Percentiles rank a stretch among this genome's conserved stretches.
phyloP scores from a whole-genome alignment of 2,888 invertebrate genomes.

The Drosophila formosana region DNA sequence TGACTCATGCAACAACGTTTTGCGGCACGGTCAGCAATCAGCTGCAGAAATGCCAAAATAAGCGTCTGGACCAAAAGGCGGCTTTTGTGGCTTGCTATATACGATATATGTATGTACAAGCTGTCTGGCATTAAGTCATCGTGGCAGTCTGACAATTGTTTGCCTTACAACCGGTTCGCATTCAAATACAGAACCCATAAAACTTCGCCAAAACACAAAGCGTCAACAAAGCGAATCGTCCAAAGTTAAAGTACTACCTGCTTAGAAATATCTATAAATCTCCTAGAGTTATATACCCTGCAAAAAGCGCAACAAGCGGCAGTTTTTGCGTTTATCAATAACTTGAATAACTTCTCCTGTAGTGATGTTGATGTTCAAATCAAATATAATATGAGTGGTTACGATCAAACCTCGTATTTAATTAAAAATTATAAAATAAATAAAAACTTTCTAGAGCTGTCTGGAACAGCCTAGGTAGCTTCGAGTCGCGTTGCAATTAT shows the following conservation, averaged over 20 bases:
- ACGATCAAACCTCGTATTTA: no score
- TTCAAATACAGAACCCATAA: conserved; percentile 49
- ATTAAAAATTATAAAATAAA: no score
- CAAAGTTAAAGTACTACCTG: conserved; percentile 17
- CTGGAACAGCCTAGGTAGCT: not conserved
- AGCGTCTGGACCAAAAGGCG: conserved; percentile 38
- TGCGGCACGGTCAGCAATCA: conserved; percentile 47
- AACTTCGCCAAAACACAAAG: conserved; percentile 10
- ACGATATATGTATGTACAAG: no score
- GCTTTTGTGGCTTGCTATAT: conserved; percentile 25
- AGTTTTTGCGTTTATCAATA: not conserved
- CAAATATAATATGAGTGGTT: no score
- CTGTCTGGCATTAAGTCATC: conserved; percentile 52
- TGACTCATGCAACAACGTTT: conserved; percentile 48
- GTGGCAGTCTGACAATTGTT: conserved; percentile 47
- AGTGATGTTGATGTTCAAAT: no score
- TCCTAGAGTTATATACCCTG: conserved; percentile 6
- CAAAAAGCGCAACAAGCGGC: not conserved
- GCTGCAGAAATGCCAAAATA: conserved; percentile 33
- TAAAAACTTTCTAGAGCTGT: not conserved
- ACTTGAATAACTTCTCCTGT: no score
- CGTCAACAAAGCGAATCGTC: conserved; percentile 13
- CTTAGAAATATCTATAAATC: conserved; percentile 25
- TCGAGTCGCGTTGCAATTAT: not conserved
- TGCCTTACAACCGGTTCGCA: conserved; percentile 55